Conservation (phyloP, 2,113 vertebrate genomes). For the Pelecanoides urinatrix region DNA sequence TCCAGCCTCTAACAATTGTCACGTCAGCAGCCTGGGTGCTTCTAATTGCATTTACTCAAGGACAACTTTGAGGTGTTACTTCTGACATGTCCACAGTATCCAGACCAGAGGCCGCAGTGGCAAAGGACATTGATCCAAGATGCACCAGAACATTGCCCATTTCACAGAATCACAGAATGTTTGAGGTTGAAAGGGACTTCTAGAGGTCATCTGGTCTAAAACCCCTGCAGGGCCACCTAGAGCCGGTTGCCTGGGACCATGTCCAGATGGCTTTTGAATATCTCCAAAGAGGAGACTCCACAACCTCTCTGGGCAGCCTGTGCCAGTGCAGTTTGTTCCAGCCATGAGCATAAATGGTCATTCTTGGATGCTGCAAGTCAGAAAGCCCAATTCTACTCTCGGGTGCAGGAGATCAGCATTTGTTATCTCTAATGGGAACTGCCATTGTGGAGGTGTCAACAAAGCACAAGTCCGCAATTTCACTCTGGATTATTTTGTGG, state of each 20-base stretch:
- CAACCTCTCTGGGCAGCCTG: neutral
- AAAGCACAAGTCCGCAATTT: neutral
- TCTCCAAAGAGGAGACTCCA: neutral
- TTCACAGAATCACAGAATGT: neutral
- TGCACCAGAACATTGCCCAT: neutral
- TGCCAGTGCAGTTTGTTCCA: neutral
- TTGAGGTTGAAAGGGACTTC: neutral
- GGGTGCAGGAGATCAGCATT: neutral
- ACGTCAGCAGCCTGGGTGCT: neutral
- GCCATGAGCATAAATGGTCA: neutral
- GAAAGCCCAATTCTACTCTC: neutral
- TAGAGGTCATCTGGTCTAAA: neutral
- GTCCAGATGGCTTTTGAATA: neutral
- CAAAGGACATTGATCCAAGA: neutral
- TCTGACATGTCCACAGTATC: neutral
- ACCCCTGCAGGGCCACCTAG: neutral
- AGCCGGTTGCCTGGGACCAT: neutral
- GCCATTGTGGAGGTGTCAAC: neutral
- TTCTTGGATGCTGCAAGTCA: neutral
- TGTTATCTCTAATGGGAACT: neutral
- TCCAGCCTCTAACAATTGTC: neutral
- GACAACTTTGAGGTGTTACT: neutral
- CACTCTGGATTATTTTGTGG: neutral
- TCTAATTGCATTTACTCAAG: accelerated
- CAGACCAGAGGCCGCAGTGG: neutral